Conservation (phyloP, 1,140 invertebrate genomes). For the Frieseomelitta varia region DNA sequence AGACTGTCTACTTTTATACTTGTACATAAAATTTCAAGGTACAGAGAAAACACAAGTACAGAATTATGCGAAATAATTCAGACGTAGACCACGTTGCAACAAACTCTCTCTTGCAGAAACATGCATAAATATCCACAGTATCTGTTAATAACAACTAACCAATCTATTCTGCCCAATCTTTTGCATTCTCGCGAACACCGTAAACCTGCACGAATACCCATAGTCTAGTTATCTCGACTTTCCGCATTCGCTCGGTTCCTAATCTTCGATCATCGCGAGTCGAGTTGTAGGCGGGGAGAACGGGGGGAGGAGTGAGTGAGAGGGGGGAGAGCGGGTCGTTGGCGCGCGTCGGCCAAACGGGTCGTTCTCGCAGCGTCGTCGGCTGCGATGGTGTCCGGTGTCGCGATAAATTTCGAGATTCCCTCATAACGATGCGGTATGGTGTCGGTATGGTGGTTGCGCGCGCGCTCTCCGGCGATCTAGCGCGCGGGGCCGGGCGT, state of each 20-base stretch:
- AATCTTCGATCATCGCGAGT: neutral
- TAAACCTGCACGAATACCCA: neutral
- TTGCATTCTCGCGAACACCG: too few relatives aligned
- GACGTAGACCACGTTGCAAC: too few relatives aligned
- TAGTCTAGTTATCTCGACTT: neutral
- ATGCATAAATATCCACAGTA: too few relatives aligned
- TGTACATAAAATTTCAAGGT: too few relatives aligned
- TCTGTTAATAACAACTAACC: too few relatives aligned
- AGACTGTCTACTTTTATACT: too few relatives aligned
- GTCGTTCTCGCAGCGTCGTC: neutral
- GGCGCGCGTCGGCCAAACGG: neutral
- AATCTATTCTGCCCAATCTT: too few relatives aligned
- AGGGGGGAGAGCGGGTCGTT: neutral
- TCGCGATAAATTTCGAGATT: conserved; percentile 45
- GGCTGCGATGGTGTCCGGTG: neutral
- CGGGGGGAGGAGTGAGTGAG: too few relatives aligned
- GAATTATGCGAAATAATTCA: too few relatives aligned
- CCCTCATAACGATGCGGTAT: conserved; percentile 22
- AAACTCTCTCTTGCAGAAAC: too few relatives aligned
- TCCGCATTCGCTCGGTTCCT: neutral
- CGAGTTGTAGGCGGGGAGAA: too few relatives aligned
- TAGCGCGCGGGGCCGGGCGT: conserved; percentile 26
- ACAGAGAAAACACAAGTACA: too few relatives aligned
- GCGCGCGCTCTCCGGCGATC: neutral
- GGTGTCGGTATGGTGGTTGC: neutral